Evolutionary conservation across 2,888 invertebrate genomes (phyloP).

Genomic region (Lobophora halterata): DNA sequence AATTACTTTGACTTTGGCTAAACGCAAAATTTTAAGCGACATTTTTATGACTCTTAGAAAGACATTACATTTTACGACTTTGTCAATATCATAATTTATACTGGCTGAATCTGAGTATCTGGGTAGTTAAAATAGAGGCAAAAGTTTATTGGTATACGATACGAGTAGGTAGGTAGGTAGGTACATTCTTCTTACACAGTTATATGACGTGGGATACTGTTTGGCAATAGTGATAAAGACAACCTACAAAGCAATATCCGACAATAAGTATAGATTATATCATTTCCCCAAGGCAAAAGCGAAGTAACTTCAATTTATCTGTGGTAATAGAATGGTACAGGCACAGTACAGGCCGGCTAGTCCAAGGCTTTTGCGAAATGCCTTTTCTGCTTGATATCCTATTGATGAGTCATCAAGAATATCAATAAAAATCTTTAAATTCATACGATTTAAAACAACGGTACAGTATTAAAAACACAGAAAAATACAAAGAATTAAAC

Average conservation of each 20-base stretch:
- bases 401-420: constrained; percentile 25
- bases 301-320: too few species aligned
- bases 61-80: too few species aligned
- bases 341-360: too few species aligned
- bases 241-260: too few species aligned
- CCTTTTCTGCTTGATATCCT: constrained; percentile 21
- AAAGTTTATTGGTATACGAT: constrained; percentile 16
- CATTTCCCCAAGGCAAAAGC: constrained; percentile 65
- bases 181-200: constrained; percentile 43
- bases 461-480: too few species aligned
- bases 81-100: too few species aligned
- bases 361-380: constrained; percentile 48
- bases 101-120: not conserved
- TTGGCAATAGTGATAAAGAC: too few species aligned
- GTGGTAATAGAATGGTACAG: constrained; percentile 57
- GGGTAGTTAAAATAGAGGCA: not conserved
- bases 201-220: too few species aligned
- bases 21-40: too few species aligned
- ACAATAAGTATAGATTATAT: too few species aligned
- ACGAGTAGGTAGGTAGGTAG: constrained; percentile 15
- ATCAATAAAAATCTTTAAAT: not conserved
- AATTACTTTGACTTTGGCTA: not conserved
- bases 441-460: not conserved
- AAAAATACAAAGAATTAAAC: too few species aligned
- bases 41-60: too few species aligned